phyloP scores from a whole-genome alignment of 2,888 invertebrate species.

The Argynnis bischoffii region DNA sequence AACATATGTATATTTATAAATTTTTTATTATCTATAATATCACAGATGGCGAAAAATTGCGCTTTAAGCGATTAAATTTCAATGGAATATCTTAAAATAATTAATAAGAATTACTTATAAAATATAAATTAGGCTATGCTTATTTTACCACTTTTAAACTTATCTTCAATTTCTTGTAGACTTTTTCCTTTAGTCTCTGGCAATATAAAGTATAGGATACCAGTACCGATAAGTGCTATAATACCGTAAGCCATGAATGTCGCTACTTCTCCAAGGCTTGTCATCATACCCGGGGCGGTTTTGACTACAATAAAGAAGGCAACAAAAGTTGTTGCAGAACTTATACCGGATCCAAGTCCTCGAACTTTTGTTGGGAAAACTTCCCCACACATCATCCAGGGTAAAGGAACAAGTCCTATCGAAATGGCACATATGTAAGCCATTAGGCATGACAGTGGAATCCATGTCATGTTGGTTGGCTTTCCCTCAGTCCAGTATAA shows the following conservation, averaged over 20 bases:
- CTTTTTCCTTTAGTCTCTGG: slow-evolving; percentile 88
- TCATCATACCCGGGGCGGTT: slow-evolving; percentile 84
- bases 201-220: slow-evolving; percentile 81
- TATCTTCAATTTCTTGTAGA: slow-evolving; percentile 85
- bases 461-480: slow-evolving; percentile 70
- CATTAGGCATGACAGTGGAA: slow-evolving; percentile 78
- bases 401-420: slow-evolving; percentile 85
- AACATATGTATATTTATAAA: slow-evolving; percentile 47
- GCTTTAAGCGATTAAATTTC: slow-evolving; percentile 52
- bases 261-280: slow-evolving; percentile 79
- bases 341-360: slow-evolving; percentile 86
- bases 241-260: slow-evolving; percentile 85
- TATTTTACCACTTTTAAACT: slow-evolving; percentile 66
- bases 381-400: slow-evolving; percentile 90
- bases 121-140: slow-evolving; percentile 50
- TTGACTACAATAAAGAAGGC: slow-evolving; percentile 86
- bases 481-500: slow-evolving; percentile 60
- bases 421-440: slow-evolving; percentile 83
- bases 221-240: slow-evolving; percentile 81
- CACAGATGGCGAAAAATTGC: slow-evolving; percentile 63
- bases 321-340: slow-evolving; percentile 84
- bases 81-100: slow-evolving; percentile 32
- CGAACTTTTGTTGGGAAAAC: slow-evolving; percentile 84
- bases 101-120: slow-evolving; percentile 24
- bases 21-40: slow-evolving; percentile 63